Evolutionary conservation across 2,113 vertebrate genomes (phyloP).

Genomic region (Pheucticus melanocephalus): DNA sequence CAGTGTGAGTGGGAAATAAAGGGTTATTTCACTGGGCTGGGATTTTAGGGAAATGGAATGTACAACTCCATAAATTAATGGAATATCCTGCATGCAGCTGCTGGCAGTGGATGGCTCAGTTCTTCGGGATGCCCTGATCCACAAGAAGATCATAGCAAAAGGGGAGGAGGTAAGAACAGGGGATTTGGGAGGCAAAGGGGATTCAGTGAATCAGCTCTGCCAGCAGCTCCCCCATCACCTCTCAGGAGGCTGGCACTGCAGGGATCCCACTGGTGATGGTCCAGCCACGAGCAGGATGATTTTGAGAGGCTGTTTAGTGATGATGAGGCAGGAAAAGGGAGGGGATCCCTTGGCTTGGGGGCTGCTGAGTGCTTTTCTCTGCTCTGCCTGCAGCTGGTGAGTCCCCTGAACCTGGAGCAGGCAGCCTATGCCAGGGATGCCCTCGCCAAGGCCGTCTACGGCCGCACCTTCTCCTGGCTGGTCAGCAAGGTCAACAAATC

Average conservation of each 20-base stretch:
- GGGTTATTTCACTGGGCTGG: not conserved
- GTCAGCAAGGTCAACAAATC: conserved; percentile 95
- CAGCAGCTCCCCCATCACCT: not conserved
- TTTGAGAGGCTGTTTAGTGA: not conserved
- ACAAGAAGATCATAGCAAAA: conserved; percentile 97
- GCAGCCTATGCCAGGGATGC: conserved; percentile 90
- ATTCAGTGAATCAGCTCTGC: not conserved
- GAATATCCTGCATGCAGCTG: conserved; percentile 75
- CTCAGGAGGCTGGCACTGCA: not conserved
- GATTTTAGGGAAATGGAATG: not conserved
- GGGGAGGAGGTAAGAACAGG: conserved; percentile 87
- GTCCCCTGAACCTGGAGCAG: conserved; percentile 94
- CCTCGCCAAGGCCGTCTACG: conserved; percentile 91
- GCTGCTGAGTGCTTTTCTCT: not conserved
- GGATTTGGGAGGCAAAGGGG: rapidly evolving
- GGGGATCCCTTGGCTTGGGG: not conserved
- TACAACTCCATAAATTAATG: not conserved
- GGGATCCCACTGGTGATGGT: not conserved
- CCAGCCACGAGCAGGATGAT: not conserved
- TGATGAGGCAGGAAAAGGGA: not conserved
- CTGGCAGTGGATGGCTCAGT: conserved; percentile 83
- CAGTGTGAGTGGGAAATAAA: not conserved
- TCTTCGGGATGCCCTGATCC: conserved; percentile 88
- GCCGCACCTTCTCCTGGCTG: conserved; percentile 95
- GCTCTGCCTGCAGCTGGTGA: conserved; percentile 79